phyloP scores from a whole-genome alignment of 1,140 invertebrate species.

The Heliconius melpomene region DNA sequence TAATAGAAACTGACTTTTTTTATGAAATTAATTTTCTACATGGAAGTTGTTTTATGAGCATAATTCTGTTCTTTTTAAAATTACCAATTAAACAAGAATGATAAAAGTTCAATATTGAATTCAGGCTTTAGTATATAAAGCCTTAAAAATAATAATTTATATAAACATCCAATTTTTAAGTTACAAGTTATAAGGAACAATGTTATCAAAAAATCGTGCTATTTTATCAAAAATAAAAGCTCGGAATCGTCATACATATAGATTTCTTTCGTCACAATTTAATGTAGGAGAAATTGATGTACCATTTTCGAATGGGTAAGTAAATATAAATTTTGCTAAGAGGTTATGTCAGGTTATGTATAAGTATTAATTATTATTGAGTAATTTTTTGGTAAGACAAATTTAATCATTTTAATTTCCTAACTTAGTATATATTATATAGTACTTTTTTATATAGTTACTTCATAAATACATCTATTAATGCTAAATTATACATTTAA shows the following conservation, averaged over 20 bases:
- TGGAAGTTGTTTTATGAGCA: not conserved
- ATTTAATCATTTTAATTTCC: too few species aligned
- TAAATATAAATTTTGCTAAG: constrained; percentile 7
- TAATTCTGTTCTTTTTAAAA: not conserved
- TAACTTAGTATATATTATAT: too few species aligned
- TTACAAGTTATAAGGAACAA: not conserved
- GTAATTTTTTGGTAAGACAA: not conserved
- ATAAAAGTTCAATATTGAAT: not conserved
- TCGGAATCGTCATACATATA: constrained; percentile 44
- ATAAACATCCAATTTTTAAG: not conserved
- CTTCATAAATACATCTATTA: too few species aligned
- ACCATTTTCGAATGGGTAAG: constrained; percentile 76
- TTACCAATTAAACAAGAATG: not conserved
- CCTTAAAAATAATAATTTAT: not conserved
- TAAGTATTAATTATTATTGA: not conserved
- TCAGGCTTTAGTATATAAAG: not conserved
- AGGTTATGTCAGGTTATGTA: constrained; percentile 13
- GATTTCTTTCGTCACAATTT: constrained; percentile 54
- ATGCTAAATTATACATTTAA: too few species aligned
- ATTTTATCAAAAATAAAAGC: constrained; percentile 55
- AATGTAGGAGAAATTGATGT: constrained; percentile 64
- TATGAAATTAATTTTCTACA: not conserved
- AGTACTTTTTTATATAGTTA: too few species aligned
- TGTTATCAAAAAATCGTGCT: constrained; percentile 48
- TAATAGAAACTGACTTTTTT: not conserved